Conservation (phyloP, 2,888 invertebrate species). For the Ochlodes sylvanus region DNA sequence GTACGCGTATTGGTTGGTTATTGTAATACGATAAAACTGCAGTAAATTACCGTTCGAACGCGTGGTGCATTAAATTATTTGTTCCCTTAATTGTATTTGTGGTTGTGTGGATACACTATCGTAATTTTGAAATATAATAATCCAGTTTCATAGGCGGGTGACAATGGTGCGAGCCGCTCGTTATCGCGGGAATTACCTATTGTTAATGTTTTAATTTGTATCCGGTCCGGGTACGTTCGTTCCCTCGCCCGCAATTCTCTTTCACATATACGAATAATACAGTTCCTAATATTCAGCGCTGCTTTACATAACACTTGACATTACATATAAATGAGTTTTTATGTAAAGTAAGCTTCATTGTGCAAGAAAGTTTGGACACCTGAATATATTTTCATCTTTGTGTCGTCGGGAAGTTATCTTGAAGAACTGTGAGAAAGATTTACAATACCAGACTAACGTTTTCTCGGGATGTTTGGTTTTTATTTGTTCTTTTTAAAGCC, state of each 20-base stretch:
- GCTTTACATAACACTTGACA: slow-evolving; percentile 6
- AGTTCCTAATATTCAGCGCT: slow-evolving; percentile 20
- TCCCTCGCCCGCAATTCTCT: slow-evolving; percentile 34
- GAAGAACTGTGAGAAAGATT: not conserved
- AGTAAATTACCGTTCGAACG: slow-evolving; percentile 38
- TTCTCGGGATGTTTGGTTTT: not conserved
- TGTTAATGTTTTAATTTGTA: slow-evolving; percentile 82
- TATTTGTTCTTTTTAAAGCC: slow-evolving; percentile 6
- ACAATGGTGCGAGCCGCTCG: slow-evolving; percentile 76
- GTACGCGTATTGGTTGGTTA: slow-evolving; percentile 24
- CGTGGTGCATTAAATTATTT: slow-evolving; percentile 52
- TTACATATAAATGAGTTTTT: slow-evolving; percentile 3
- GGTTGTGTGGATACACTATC: slow-evolving; percentile 60
- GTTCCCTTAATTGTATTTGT: slow-evolving; percentile 61
- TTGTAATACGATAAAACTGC: slow-evolving; percentile 39
- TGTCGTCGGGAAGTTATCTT: not conserved
- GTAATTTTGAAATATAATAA: slow-evolving; percentile 74
- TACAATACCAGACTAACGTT: not conserved
- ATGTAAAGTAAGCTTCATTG: not conserved
- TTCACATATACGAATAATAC: slow-evolving; percentile 5
- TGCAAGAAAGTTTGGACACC: not conserved
- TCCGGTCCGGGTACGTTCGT: slow-evolving; percentile 51
- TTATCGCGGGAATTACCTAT: slow-evolving; percentile 79
- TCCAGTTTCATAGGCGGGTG: slow-evolving; percentile 72
- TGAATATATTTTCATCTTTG: not conserved